phyloP scores from a whole-genome alignment of 1,140 invertebrate genomes.

The Drosophila eugracilis region DNA sequence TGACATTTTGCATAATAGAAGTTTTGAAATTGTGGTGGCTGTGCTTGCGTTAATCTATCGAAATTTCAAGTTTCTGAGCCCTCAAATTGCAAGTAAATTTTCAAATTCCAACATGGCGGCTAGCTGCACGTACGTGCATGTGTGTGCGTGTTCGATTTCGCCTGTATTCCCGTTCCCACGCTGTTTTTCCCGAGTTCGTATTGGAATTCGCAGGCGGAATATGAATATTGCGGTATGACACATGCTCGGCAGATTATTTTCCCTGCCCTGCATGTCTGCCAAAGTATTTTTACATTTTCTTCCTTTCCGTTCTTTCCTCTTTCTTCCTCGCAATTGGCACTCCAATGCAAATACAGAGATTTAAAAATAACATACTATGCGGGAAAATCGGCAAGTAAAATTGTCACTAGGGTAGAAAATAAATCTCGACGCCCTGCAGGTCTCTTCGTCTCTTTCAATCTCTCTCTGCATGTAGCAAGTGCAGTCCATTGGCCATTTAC shows the following conservation, averaged over 20 bases:
- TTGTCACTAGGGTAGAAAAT: conserved; percentile 80
- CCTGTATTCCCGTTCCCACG: conserved; percentile 21
- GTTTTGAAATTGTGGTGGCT: conserved; percentile 15
- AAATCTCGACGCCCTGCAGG: conserved; percentile 59
- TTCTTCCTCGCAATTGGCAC: conserved; percentile 57
- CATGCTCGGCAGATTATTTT: conserved; percentile 46
- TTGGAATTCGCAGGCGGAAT: conserved; percentile 4
- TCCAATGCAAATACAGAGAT: conserved; percentile 51
- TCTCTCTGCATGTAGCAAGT: conserved; percentile 51
- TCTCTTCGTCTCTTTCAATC: conserved; percentile 27
- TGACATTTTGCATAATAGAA: conserved; percentile 42
- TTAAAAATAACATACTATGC: conserved; percentile 78
- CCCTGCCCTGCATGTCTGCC: conserved; percentile 23
- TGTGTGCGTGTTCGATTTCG: conserved; percentile 17
- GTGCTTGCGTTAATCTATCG: conserved; percentile 6
- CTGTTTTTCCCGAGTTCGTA: neutral
- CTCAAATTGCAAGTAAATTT: neutral
- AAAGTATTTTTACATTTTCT: conserved; percentile 76
- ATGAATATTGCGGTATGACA: conserved; percentile 28
- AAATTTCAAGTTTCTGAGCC: neutral
- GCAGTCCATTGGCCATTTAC: conserved; percentile 45
- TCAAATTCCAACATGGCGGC: conserved; percentile 68
- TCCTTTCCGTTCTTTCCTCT: conserved; percentile 38
- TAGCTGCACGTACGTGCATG: conserved; percentile 2
- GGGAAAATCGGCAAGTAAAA: conserved; percentile 68